Percentiles rank a stretch among this genome's conserved stretches.
Conservation (phyloP, 1,140 invertebrate genomes). For the Lordiphosa clarofinis region DNA sequence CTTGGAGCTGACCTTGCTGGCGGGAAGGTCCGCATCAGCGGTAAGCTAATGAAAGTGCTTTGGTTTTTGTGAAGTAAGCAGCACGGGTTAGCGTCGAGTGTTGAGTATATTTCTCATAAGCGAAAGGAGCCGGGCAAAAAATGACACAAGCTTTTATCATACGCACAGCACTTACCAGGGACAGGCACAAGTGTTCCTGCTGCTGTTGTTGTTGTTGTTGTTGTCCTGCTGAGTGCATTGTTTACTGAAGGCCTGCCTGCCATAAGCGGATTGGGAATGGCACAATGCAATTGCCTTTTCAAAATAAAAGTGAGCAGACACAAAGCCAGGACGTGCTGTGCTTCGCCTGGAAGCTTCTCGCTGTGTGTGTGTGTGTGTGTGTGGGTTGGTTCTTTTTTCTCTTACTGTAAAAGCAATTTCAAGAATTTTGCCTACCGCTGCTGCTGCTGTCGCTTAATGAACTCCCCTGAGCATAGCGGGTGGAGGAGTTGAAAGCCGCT, state of each 20-base stretch:
- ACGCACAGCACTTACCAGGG: slow-evolving; percentile 51
- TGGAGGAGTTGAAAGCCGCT: slow-evolving; percentile 29
- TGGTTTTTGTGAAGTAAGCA: slow-evolving; percentile 36
- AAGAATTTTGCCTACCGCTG: slow-evolving; percentile 45
- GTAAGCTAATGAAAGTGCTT: slow-evolving; percentile 72
- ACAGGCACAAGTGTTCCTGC: slow-evolving; percentile 25
- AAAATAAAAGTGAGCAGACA: slow-evolving; percentile 49
- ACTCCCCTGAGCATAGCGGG: slow-evolving; percentile 25
- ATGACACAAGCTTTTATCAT: slow-evolving; percentile 65
- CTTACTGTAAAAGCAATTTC: slow-evolving; percentile 60
- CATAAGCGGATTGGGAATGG: slow-evolving; percentile 68
- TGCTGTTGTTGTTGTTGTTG: slow-evolving; percentile 32
- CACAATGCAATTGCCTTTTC: slow-evolving; percentile 68
- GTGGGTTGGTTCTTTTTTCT: background rate
- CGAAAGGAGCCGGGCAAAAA: slow-evolving; percentile 18
- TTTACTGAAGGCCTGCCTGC: slow-evolving; percentile 40
- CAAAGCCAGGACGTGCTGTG: slow-evolving; percentile 33
- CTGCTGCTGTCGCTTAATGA: slow-evolving; percentile 46
- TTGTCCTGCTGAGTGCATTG: slow-evolving; percentile 58
- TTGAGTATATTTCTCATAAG: slow-evolving; percentile 24
- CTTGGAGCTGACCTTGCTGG: slow-evolving; percentile 32
- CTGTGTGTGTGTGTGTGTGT: slow-evolving; percentile 2
- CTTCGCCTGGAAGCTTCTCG: background rate
- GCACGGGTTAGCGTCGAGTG: slow-evolving; percentile 44
- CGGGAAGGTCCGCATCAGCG: slow-evolving; percentile 39